Conservation (phyloP, 2,797 vertebrate genomes). For the Rhinogobio ventralis region DNA sequence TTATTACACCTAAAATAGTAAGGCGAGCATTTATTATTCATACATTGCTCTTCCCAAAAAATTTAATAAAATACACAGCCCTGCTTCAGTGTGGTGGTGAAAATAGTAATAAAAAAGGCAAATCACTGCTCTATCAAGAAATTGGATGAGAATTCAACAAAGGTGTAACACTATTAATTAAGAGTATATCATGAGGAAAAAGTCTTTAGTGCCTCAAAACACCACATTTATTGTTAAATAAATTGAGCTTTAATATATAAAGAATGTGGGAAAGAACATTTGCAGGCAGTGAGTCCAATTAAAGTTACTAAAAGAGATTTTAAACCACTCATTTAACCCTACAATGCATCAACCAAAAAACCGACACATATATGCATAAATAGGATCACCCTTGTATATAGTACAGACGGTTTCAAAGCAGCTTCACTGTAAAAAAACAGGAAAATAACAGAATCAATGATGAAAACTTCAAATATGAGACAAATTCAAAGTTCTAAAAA, state of each 20-base stretch:
- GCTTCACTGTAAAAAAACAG: no score
- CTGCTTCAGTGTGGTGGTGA: background rate
- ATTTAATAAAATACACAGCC: constrained; percentile 27
- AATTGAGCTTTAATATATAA: constrained; percentile 21
- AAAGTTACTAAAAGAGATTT: background rate
- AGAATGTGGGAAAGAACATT: constrained; percentile 8
- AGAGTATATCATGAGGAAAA: constrained; percentile 27
- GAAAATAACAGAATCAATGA: no score
- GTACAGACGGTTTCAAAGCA: no score
- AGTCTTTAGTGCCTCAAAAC: constrained; percentile 20
- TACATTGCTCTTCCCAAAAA: constrained; percentile 26
- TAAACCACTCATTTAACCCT: background rate
- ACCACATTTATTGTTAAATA: background rate
- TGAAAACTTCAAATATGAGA: no score
- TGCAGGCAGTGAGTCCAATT: background rate
- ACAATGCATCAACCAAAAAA: background rate
- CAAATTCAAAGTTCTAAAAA: no score
- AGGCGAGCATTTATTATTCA: constrained; percentile 56
- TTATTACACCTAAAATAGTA: constrained; percentile 54
- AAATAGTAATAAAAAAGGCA: constrained; percentile 31
- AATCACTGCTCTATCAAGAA: constrained; percentile 37
- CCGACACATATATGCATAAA: no score
- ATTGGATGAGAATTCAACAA: constrained; percentile 20
- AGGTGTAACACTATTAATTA: constrained; percentile 37
- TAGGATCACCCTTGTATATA: no score